These are phyloP conservation scores for Euthynnus affinis DNA, from an alignment of 2,797 vertebrate species.

Conservation along the genomic window DNA sequence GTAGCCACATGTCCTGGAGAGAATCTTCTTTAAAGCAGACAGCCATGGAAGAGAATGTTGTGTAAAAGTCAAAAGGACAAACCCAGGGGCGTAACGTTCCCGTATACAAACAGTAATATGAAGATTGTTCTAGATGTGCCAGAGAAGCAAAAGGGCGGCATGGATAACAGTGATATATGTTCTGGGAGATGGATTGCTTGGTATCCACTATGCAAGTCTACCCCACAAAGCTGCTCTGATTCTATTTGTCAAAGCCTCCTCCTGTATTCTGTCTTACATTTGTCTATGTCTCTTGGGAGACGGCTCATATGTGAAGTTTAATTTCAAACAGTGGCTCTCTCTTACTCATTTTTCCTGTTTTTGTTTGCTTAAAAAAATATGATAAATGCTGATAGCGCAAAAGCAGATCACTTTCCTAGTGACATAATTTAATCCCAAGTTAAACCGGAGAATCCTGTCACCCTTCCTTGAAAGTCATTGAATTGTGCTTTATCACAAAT, in stretches of 20 bases:
- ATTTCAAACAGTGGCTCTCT: conserved; percentile 62
- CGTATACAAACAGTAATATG: conserved; percentile 75
- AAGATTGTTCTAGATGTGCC: conserved; percentile 88
- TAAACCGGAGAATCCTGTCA: conserved; percentile 26
- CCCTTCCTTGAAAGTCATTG: conserved; percentile 10
- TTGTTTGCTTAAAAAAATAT: conserved; percentile 32
- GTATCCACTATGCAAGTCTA: conserved; percentile 69
- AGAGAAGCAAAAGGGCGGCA: conserved; percentile 76
- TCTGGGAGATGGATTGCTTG: conserved; percentile 88
- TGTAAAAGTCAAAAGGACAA: conserved; percentile 73
- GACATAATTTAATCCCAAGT: conserved; percentile 31
- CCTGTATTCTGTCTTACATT: conserved; percentile 71
- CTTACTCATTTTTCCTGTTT: conserved; percentile 39
- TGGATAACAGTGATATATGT: conserved; percentile 90
- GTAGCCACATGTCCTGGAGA: background rate
- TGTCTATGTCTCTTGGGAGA: conserved; percentile 62
- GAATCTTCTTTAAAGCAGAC: conserved; percentile 1
- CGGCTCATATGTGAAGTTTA: conserved; percentile 49
- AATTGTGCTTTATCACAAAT: conserved; percentile 15
- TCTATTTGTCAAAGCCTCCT: conserved; percentile 81
- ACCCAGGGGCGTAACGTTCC: conserved; percentile 51
- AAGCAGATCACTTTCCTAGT: conserved; percentile 15
- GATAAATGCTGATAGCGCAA: conserved; percentile 49
- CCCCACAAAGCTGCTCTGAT: conserved; percentile 64
- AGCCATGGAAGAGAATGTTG: conserved; percentile 16